Percentiles rank a stretch among this genome's conserved stretches.
Conservation (phyloP, 1,140 invertebrate species). For the Heliconius hermathena region DNA sequence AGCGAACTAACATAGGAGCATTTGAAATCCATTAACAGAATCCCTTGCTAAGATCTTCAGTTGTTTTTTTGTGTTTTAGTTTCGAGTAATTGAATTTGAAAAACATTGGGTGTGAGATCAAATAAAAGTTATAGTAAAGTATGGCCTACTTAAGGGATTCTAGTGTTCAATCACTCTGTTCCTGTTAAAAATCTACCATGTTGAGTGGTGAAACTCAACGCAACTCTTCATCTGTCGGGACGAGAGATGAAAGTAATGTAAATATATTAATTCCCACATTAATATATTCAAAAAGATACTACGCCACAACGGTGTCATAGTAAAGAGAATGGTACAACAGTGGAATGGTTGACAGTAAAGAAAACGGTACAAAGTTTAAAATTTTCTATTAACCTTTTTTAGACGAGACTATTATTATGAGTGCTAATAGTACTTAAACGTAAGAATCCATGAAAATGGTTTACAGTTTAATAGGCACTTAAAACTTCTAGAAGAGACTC, state of each 20-base stretch:
- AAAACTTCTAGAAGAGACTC: background rate
- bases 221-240: too few species aligned
- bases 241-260: too few species aligned
- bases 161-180: too few species aligned
- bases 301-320: too few species aligned
- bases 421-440: background rate
- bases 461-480: slow-evolving; percentile 1
- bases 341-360: too few species aligned
- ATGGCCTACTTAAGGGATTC: too few species aligned
- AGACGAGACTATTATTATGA: background rate
- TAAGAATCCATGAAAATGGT: slow-evolving; percentile 2
- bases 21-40: slow-evolving; percentile 37
- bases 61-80: slow-evolving; percentile 13
- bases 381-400: background rate
- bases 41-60: slow-evolving; percentile 20
- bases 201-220: too few species aligned
- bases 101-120: background rate
- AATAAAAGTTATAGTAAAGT: background rate
- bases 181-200: too few species aligned
- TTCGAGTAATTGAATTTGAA: slow-evolving; percentile 25
- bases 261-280: too few species aligned
- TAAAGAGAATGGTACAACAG: too few species aligned
- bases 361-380: too few species aligned
- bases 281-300: too few species aligned
- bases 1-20: background rate